phyloP scores from a whole-genome alignment of 2,113 vertebrate species.

The Pseudolaguvia tuberculata region DNA sequence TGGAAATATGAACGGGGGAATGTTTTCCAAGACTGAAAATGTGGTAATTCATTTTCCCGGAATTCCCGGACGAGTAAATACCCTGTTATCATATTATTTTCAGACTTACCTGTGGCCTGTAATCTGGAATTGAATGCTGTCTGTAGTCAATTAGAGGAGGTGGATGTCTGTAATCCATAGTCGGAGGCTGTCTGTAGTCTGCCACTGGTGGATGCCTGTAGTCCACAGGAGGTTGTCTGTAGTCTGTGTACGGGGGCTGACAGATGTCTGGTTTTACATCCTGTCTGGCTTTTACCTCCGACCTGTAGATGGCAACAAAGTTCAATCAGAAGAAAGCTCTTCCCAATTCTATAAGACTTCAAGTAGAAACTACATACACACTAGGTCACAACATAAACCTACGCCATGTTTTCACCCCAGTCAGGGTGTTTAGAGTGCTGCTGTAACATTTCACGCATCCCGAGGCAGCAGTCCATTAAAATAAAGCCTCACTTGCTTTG shows the following conservation, averaged over 20 bases:
- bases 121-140: slow-evolving; percentile 88
- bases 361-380: neutral
- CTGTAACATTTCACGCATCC: neutral
- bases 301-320: slow-evolving; percentile 74
- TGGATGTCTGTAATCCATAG: slow-evolving; percentile 89
- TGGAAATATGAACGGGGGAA: too few relatives aligned
- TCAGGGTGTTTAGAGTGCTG: neutral
- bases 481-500: neutral
- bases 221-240: slow-evolving; percentile 91
- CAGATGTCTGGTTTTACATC: slow-evolving; percentile 97
- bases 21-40: too few relatives aligned
- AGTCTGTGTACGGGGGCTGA: slow-evolving; percentile 91
- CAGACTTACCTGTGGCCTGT: slow-evolving; percentile 85
- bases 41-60: too few relatives aligned
- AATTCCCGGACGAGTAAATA: too few relatives aligned
- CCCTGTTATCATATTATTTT: neutral
- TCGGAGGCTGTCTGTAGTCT: slow-evolving; percentile 89
- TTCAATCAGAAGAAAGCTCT: slow-evolving; percentile 32
- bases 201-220: slow-evolving; percentile 90
- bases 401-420: neutral
- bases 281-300: slow-evolving; percentile 97
- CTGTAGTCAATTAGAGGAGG: slow-evolving; percentile 90
- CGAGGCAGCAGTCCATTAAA: slow-evolving; percentile 1
- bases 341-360: neutral
- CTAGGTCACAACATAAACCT: neutral